phyloP scores from a whole-genome alignment of 1,140 invertebrate species.

The Archegozetes longisetosus region DNA sequence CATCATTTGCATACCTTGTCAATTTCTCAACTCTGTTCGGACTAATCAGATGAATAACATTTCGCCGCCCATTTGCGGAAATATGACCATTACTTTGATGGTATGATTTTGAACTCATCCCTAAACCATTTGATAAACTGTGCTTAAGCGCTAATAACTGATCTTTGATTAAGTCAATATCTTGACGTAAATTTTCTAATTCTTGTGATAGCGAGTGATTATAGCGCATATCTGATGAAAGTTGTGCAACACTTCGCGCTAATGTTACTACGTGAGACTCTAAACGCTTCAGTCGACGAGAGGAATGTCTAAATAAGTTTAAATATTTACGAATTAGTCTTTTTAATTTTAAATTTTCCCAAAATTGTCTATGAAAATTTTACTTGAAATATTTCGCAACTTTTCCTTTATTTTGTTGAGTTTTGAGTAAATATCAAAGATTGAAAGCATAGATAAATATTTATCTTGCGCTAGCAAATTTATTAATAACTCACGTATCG shows the following conservation, averaged over 20 bases:
- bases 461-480: slow-evolving; percentile 1
- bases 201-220: slow-evolving; percentile 77
- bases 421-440: not conserved
- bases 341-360: too few species aligned
- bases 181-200: slow-evolving; percentile 67
- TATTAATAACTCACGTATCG: slow-evolving; percentile 1
- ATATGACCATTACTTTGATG: not conserved
- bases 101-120: not conserved
- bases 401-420: too few species aligned
- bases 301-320: slow-evolving; percentile 49
- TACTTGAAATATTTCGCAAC: too few species aligned
- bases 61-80: slow-evolving; percentile 20
- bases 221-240: slow-evolving; percentile 78
- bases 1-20: slow-evolving; percentile 28
- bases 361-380: too few species aligned
- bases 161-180: slow-evolving; percentile 58
- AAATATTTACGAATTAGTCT: too few species aligned
- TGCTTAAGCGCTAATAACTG: slow-evolving; percentile 27
- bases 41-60: slow-evolving; percentile 43
- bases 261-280: slow-evolving; percentile 83
- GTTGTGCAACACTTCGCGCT: slow-evolving; percentile 74
- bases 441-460: not conserved
- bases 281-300: slow-evolving; percentile 69
- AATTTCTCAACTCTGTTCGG: slow-evolving; percentile 40
- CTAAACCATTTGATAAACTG: slow-evolving; percentile 8